Evolutionary conservation across 1,140 invertebrate genomes (phyloP), one percentile per base, ranked within the genome.

Genomic region (Pseudachorutes palmiensis): DNA sequence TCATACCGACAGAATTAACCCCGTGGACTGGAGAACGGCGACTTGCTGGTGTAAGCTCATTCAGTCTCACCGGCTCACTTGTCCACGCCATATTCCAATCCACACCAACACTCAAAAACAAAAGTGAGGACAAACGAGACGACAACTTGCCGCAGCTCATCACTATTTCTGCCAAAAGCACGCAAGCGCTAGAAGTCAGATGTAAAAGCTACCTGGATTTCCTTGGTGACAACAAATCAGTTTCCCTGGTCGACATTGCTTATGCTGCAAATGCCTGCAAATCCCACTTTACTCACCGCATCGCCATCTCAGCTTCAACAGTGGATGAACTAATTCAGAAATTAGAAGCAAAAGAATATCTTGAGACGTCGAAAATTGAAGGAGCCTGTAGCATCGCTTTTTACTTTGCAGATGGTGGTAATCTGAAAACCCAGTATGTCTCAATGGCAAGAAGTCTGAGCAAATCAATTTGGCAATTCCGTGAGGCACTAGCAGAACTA

Each of bases 1-100:
- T 5, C 1, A 51, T 67, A 1, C 60, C 60, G 32, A 9, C 48
- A 14, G 1, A 32, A 2, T 16, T 16, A 9, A 62, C 31, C 16
- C 22, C n/a, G 12, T 67, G 66, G 66, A 26, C 2, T 1, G 26
- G 30, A 14, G 22, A 26, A 12, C 14, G 26, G 51, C 28, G 61
- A 1, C n/a, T 62, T 16, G 66, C 60, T 24, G 66, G 48, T 9
- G n/a, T 62, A 16, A 55, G 31, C 26, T 63, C 51, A 26, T 66
- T 60, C 49, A 49, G 64, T 2, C 26, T 66, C 2, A 66, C 51
- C 22, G 64, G 64, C 2, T 51, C 64, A 14, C 30, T 51, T 49
- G 49, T 31, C 2, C 64, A 66, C 26, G 64, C 49, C 12, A 59
- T 66, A 16, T 9, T 66, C 1, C 51, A 66, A 33, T 31, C 32